phyloP scores from a whole-genome alignment of 1,140 invertebrate species.

The Palaemon carinicauda region DNA sequence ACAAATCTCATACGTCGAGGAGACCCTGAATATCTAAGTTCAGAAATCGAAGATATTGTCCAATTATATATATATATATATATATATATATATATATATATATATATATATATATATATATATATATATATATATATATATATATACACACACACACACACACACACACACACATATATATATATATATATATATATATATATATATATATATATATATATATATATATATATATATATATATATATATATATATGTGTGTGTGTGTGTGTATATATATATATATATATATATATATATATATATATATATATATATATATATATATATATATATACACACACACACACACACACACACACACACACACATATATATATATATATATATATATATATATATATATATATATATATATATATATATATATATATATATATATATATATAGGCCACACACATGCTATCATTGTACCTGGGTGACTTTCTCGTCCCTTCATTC shows the following conservation, averaged over 20 bases:
- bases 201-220: not conserved
- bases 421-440: constrained; percentile 2
- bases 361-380: not conserved
- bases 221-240: constrained; percentile 2
- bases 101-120: not conserved
- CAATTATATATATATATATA: not conserved
- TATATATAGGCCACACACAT: no score
- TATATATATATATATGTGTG: not conserved
- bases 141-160: not conserved
- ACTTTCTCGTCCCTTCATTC: no score
- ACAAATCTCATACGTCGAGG: no score
- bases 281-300: not conserved
- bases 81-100: not conserved
- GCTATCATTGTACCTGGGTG: no score
- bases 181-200: not conserved
- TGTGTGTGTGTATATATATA: not conserved
- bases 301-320: not conserved
- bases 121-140: constrained; percentile 2
- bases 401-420: not conserved
- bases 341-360: not conserved
- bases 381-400: not conserved
- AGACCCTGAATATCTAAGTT: not conserved
- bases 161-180: not conserved
- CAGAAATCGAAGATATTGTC: not conserved
- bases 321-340: not conserved